Evolutionary conservation across 2,888 invertebrate species (phyloP).

Genomic region (Hypomecis punctinalis): DNA sequence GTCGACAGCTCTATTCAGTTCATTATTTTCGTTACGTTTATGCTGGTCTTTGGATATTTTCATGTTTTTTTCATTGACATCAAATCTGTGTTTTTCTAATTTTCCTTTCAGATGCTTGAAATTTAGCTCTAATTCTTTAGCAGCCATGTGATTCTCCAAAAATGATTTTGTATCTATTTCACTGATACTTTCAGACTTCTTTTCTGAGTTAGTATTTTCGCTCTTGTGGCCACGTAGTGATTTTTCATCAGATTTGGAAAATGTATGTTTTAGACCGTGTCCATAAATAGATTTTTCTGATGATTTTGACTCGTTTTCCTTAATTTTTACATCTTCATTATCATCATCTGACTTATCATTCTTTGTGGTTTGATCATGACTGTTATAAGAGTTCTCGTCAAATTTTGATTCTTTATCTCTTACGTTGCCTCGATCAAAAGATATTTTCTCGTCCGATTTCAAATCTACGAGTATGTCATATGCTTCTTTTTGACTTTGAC

Average conservation of each 20-base stretch:
- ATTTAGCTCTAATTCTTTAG: slow-evolving; percentile 44
- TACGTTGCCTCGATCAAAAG: neutral
- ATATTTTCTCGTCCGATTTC: slow-evolving; percentile 2
- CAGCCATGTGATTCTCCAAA: slow-evolving; percentile 31
- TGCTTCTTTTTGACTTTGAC: neutral
- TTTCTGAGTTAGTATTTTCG: neutral
- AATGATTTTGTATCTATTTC: slow-evolving; percentile 36
- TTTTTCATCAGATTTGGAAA: slow-evolving; percentile 14
- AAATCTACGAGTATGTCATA: neutral
- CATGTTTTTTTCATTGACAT: slow-evolving; percentile 5
- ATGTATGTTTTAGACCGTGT: slow-evolving; percentile 25
- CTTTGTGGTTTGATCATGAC: slow-evolving; percentile 4
- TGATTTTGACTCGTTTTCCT: slow-evolving; percentile 16
- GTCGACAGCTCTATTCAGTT: slow-evolving; percentile 10
- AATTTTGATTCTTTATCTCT: neutral
- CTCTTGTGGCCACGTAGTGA: neutral
- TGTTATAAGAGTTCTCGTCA: slow-evolving; percentile 2
- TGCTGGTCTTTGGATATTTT: slow-evolving; percentile 1
- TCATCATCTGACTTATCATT: slow-evolving; percentile 22
- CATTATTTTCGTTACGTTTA: neutral
- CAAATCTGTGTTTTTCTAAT: slow-evolving; percentile 19
- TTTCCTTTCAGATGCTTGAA: slow-evolving; percentile 45
- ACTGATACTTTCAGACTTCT: slow-evolving; percentile 13
- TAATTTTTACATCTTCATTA: slow-evolving; percentile 16
- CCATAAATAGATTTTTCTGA: slow-evolving; percentile 2